Conservation (phyloP, 2,797 vertebrate genomes). For the Austrolebias charrua region DNA sequence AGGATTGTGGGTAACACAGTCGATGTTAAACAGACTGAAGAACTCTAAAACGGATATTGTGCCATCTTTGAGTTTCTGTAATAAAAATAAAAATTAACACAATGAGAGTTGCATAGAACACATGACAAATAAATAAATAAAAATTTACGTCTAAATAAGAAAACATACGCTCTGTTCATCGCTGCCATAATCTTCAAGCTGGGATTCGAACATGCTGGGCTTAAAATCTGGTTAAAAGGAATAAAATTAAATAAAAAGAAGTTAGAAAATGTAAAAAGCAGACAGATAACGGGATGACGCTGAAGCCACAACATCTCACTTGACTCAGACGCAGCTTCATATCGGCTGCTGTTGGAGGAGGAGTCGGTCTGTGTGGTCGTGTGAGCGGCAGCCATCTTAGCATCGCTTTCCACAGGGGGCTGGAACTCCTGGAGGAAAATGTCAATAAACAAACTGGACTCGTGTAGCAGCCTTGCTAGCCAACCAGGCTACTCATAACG, state of each 20-base stretch:
- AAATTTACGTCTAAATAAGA: not conserved
- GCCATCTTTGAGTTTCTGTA: slow-evolving; percentile 87
- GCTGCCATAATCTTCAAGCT: slow-evolving; percentile 82
- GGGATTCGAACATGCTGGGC: slow-evolving; percentile 84
- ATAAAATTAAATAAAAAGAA: not conserved
- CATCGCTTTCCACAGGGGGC: slow-evolving; percentile 44
- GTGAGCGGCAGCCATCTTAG: slow-evolving; percentile 47
- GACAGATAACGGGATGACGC: not conserved
- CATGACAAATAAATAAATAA: not conserved
- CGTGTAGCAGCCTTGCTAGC: too few relatives aligned
- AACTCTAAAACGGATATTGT: slow-evolving; percentile 88
- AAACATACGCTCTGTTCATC: slow-evolving; percentile 81
- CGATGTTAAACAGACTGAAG: slow-evolving; percentile 88
- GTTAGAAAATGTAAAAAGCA: not conserved
- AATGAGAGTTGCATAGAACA: not conserved
- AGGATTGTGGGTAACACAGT: slow-evolving; percentile 89
- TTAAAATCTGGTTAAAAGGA: slow-evolving; percentile 76
- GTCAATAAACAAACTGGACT: too few relatives aligned
- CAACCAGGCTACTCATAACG: too few relatives aligned
- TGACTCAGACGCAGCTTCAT: slow-evolving; percentile 82
- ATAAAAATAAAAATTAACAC: slow-evolving; percentile 25
- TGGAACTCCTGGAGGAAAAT: not conserved
- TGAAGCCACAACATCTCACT: slow-evolving; percentile 66
- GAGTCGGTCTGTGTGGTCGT: slow-evolving; percentile 65
- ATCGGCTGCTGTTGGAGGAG: slow-evolving; percentile 78